A percentile compares a stretch with the other conserved stretches of the same genome.
Conservation (phyloP, 2,888 invertebrate species). For the Apantesis nais region DNA sequence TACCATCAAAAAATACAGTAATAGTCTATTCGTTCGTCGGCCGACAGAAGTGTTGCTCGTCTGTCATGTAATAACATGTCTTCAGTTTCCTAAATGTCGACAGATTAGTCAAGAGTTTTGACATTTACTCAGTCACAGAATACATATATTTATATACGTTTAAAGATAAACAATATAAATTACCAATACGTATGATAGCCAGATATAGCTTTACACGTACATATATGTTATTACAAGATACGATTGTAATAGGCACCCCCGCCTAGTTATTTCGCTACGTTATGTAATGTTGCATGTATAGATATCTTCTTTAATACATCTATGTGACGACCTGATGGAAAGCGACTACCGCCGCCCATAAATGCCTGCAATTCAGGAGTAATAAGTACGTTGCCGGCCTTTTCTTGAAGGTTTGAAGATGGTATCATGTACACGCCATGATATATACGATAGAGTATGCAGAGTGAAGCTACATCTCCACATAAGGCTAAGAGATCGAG, state of each 20-base stretch:
- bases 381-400: too few relatives aligned
- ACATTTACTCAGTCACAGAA: background rate
- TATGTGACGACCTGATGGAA: too few relatives aligned
- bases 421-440: too few relatives aligned
- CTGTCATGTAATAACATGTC: background rate
- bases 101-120: background rate
- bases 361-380: too few relatives aligned
- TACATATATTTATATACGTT: background rate
- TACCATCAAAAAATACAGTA: background rate
- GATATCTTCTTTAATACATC: background rate
- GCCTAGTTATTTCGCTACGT: constrained; percentile 36
- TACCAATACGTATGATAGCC: background rate
- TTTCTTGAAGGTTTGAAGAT: too few relatives aligned
- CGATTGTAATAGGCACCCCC: constrained; percentile 30
- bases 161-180: background rate
- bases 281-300: constrained; percentile 25
- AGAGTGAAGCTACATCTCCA: background rate
- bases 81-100: background rate
- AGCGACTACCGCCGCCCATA: too few relatives aligned
- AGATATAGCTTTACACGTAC: constrained; percentile 4
- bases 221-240: constrained; percentile 41
- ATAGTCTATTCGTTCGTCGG: background rate
- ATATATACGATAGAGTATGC: background rate
- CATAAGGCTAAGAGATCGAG: too few relatives aligned
- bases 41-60: background rate